These are phyloP conservation scores for Esox masquinongy DNA, from an alignment of 2,797 vertebrate genomes.

Conservation along the genomic window DNA sequence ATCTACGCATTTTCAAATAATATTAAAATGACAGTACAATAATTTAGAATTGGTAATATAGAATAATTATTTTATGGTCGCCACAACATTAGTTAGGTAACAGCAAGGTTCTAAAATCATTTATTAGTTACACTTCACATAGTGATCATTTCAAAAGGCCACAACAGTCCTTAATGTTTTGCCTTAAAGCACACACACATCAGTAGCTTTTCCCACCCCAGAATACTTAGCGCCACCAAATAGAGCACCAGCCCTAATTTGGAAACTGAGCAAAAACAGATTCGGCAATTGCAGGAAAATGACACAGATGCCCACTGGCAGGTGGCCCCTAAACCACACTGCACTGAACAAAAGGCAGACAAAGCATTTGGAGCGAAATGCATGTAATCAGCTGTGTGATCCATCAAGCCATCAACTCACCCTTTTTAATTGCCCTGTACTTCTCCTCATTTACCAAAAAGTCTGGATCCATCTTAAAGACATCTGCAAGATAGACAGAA, in stretches of 20 bases:
- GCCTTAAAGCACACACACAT: not conserved
- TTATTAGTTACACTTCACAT: not conserved
- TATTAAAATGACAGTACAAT: not conserved
- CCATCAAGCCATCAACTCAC: slow-evolving; percentile 64
- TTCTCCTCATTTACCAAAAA: slow-evolving; percentile 97
- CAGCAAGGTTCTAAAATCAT: not conserved
- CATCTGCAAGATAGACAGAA: slow-evolving; percentile 77
- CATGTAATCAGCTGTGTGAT: not conserved
- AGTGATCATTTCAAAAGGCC: not conserved
- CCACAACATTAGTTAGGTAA: not conserved
- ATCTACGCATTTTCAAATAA: not conserved
- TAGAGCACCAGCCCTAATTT: too few species aligned
- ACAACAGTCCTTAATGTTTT: not conserved
- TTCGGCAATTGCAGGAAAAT: too few species aligned
- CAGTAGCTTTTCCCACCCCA: too few species aligned
- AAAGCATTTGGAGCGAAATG: too few species aligned
- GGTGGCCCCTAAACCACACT: too few species aligned
- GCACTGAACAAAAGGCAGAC: too few species aligned
- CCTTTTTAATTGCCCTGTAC: slow-evolving; percentile 91
- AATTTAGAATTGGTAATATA: not conserved
- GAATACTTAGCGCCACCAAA: too few species aligned
- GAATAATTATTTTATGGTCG: not conserved
- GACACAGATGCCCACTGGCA: too few species aligned
- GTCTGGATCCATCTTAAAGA: slow-evolving; percentile 96
- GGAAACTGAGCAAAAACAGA: too few species aligned